phyloP scores from a whole-genome alignment of 2,797 vertebrate species.

The Cuculus canorus region DNA sequence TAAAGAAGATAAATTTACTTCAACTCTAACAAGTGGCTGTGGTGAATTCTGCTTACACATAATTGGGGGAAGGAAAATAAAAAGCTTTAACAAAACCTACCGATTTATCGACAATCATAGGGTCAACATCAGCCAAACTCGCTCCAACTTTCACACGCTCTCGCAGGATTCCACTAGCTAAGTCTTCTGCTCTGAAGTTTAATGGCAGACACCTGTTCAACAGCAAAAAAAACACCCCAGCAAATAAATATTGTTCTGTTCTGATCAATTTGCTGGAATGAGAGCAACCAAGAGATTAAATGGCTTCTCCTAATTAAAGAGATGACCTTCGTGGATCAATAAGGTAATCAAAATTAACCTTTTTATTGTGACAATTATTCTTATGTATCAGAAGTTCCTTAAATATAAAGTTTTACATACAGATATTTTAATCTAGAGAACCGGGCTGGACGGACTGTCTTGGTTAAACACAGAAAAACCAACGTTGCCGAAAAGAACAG shows the following conservation, averaged over 20 bases:
- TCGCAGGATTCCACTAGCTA: constrained; percentile 92
- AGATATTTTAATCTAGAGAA: background rate
- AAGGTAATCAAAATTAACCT: background rate
- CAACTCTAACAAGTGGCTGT: background rate
- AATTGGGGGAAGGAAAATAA: background rate
- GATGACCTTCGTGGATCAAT: background rate
- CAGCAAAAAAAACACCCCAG: background rate
- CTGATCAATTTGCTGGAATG: background rate
- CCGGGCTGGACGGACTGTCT: background rate
- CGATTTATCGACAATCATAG: constrained; percentile 95
- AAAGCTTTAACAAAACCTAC: constrained; percentile 77
- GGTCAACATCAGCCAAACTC: constrained; percentile 97
- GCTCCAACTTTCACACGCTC: constrained; percentile 95
- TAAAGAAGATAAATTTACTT: background rate
- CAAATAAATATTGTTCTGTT: background rate
- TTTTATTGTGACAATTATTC: background rate
- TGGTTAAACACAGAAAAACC: background rate
- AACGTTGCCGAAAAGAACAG: background rate
- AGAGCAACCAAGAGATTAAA: background rate
- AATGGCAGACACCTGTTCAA: constrained; percentile 91
- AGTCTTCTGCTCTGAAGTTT: constrained; percentile 93
- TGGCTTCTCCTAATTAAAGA: background rate
- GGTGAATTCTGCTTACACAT: background rate
- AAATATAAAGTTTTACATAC: background rate
- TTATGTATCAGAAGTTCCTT: background rate